Base-by-base conservation (phyloP, 2,797 vertebrate genomes). In the Momotus momota region DNA sequence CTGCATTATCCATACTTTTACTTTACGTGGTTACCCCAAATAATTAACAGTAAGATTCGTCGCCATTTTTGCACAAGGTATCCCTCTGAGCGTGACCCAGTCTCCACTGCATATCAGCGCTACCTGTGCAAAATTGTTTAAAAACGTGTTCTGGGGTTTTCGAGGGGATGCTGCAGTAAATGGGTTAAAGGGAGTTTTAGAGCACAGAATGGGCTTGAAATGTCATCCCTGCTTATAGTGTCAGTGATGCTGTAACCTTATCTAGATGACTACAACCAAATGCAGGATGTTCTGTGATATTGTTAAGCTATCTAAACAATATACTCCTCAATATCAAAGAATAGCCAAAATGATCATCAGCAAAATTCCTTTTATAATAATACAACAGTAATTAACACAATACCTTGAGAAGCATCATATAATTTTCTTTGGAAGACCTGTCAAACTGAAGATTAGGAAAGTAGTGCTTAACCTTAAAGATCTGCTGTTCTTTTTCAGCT, bases 371-470 rank as follows among this genome's bases (percentile, higher is more conserved):
- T 79, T 80, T 60, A 43, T 62, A 93, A 75, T 78, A 81, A 65
- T 17, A 45, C 7, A 75, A 20, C 7, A 54, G 7, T 40, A 86
- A 81, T 86, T 88, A 81, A 58, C 66, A 86, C 26, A 78, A 43
- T 75, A 93, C 38, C 81, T 91, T 81, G 29, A 93, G 48, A 2
- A 96, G 27, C 58, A 86, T 70, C 35, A 31, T 86, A 71, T 69
- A 51, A 58, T 84, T 91, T 43, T 65, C 33, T 21, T 2, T 17
- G 35, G 75, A 70, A 91, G 13, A 5, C 0, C 0, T 0, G 26
- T 4, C 5, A 91, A n/a, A 90, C 3, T 29, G 7, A 12, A 10
- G 27, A 57, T 70, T 12, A 57, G 17, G 15, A 80, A 90, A 77
- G 23, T 7, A 26, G 6, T 9, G 0, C n/a, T 43, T 51, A 87